A percentile compares a stretch with the other conserved stretches of the same genome.
Conservation (phyloP, 2,888 invertebrate genomes). For the Volucella inanis region DNA sequence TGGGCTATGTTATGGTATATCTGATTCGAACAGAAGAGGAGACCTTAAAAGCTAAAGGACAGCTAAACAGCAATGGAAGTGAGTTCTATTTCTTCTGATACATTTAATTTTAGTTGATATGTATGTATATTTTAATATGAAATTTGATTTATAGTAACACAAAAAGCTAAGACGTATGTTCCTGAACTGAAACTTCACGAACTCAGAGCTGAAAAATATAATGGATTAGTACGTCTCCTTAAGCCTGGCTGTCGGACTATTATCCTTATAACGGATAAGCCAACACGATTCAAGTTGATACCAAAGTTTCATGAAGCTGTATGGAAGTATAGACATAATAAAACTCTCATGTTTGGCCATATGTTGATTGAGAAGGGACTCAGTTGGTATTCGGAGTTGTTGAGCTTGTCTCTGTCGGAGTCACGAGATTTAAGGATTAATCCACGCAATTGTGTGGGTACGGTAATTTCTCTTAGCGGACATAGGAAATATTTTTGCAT, state of each 20-base stretch:
- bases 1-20: slow-evolving; percentile 94
- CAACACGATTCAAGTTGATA: slow-evolving; percentile 92
- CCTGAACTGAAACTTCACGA: slow-evolving; percentile 94
- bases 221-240: slow-evolving; percentile 94
- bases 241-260: slow-evolving; percentile 98
- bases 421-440: slow-evolving; percentile 93
- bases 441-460: slow-evolving; percentile 97
- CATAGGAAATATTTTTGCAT: slow-evolving; percentile 99
- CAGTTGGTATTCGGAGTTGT: slow-evolving; percentile 95
- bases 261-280: slow-evolving; percentile 93
- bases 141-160: slow-evolving; percentile 69
- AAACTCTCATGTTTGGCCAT: slow-evolving; percentile 97
- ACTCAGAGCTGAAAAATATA: slow-evolving; percentile 96
- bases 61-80: slow-evolving; percentile 78
- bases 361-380: slow-evolving; percentile 96
- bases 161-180: slow-evolving; percentile 76
- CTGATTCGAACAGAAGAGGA: slow-evolving; percentile 85
- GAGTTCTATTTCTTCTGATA: slow-evolving; percentile 67
- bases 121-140: not conserved
- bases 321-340: slow-evolving; percentile 98
- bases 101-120: not conserved
- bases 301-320: slow-evolving; percentile 96
- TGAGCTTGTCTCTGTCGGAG: slow-evolving; percentile 93
- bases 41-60: slow-evolving; percentile 80
- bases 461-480: slow-evolving; percentile 97